phyloP scores from a whole-genome alignment of 2,888 invertebrate genomes.

The Branchellion lobata region DNA sequence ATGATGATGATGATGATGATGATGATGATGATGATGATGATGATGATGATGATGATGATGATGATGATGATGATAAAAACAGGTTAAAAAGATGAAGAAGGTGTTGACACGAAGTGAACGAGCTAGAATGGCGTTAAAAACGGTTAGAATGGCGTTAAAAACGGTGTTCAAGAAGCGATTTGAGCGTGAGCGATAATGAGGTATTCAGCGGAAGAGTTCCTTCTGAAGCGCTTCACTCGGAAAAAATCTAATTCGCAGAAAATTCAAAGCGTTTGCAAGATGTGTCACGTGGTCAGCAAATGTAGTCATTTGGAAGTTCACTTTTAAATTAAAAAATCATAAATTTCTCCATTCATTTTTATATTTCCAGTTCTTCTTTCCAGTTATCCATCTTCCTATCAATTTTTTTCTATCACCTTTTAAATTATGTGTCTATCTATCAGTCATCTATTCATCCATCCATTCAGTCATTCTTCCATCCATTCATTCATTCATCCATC shows the following conservation, averaged over 20 bases:
- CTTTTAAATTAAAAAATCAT: too few relatives aligned
- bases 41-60: constrained; percentile 14
- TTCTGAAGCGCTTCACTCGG: too few relatives aligned
- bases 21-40: constrained; percentile 14
- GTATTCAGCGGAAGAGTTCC: too few relatives aligned
- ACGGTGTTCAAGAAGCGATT: too few relatives aligned
- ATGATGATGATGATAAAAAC: not conserved
- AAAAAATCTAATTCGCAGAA: too few relatives aligned
- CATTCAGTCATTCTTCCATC: not conserved
- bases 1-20: constrained; percentile 14
- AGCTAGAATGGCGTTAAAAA: not conserved
- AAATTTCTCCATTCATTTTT: too few relatives aligned
- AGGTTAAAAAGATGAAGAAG: not conserved
- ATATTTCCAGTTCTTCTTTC: too few relatives aligned
- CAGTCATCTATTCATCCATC: not conserved
- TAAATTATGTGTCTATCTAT: not conserved
- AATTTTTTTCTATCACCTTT: not conserved
- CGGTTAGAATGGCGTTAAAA: not conserved
- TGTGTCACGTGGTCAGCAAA: too few relatives aligned
- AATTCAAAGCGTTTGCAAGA: too few relatives aligned
- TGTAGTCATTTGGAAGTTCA: too few relatives aligned
- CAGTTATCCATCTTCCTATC: too few relatives aligned
- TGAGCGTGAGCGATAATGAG: too few relatives aligned
- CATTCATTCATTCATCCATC: not conserved
- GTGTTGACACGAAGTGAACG: not conserved